These are phyloP conservation scores for Aplysina aerophoba DNA, from an alignment of 37 sponge, comb jelly and placozoan genomes.

Conservation along the genomic window DNA sequence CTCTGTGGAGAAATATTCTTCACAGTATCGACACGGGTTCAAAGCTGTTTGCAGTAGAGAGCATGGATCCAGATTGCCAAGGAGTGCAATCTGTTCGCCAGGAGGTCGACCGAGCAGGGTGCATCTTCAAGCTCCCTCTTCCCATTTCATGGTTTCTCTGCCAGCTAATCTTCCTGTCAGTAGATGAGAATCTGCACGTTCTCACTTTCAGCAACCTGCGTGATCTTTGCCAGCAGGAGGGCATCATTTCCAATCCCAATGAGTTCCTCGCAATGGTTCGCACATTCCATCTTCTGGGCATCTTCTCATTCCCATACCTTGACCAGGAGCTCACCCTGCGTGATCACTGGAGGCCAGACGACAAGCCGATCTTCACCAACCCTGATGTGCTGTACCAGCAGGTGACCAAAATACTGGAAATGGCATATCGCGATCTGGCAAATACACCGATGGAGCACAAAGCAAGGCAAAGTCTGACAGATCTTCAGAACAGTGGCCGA, in stretches of 20 bases:
- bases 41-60: no score
- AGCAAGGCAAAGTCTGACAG: no score
- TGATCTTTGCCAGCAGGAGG: neutral
- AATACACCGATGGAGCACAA: no score
- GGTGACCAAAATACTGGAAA: neutral
- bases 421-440: neutral
- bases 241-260: neutral
- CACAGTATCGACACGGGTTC: no score
- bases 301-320: neutral
- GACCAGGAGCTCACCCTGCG: neutral
- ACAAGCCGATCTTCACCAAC: neutral
- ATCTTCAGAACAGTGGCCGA: no score
- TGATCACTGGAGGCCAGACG: neutral
- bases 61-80: no score
- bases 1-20: no score
- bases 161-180: conserved; percentile 9
- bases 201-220: neutral
- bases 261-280: neutral
- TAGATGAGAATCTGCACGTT: neutral
- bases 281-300: neutral
- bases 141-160: neutral
- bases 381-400: neutral
- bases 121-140: no score
- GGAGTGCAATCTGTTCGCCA: no score
- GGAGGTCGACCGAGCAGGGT: no score